Percentiles rank a stretch among this genome's conserved stretches.
phyloP scores from a whole-genome alignment of 1,140 invertebrate species.

The Euwallacea similis region DNA sequence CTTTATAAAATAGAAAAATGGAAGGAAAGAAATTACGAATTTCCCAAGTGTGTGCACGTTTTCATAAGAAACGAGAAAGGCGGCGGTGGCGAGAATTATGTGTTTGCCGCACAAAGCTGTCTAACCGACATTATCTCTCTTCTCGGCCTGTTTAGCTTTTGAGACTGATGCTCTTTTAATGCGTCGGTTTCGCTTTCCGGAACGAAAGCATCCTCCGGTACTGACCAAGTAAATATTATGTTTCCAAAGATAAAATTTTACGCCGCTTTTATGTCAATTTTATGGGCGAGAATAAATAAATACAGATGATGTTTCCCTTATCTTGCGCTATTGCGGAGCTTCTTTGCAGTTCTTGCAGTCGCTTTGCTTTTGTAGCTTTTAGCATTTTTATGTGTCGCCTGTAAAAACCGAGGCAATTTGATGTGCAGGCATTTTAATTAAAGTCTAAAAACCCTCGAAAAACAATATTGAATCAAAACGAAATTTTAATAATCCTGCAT shows the following conservation, averaged over 20 bases:
- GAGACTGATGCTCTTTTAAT: constrained; percentile 51
- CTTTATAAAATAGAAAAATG: constrained; percentile 43
- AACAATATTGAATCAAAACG: no score
- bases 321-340: constrained; percentile 3
- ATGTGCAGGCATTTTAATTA: no score
- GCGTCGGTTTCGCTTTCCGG: constrained; percentile 37
- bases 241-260: constrained; percentile 28
- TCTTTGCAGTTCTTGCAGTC: not conserved
- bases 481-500: no score
- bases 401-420: no score
- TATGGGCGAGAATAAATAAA: constrained; percentile 28
- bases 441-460: no score
- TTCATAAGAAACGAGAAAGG: constrained; percentile 39
- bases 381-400: not conserved
- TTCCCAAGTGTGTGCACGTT: constrained; percentile 46
- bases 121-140: constrained; percentile 43
- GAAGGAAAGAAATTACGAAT: constrained; percentile 46
- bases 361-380: not conserved
- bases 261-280: constrained; percentile 27
- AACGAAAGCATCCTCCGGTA: constrained; percentile 20
- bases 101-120: constrained; percentile 43
- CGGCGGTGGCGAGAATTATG: constrained; percentile 43
- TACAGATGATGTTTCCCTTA: constrained; percentile 19
- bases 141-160: constrained; percentile 50
- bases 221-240: constrained; percentile 33